Evolutionary conservation across 2,113 vertebrate species (phyloP).

Genomic region (Plectropomus leopardus): DNA sequence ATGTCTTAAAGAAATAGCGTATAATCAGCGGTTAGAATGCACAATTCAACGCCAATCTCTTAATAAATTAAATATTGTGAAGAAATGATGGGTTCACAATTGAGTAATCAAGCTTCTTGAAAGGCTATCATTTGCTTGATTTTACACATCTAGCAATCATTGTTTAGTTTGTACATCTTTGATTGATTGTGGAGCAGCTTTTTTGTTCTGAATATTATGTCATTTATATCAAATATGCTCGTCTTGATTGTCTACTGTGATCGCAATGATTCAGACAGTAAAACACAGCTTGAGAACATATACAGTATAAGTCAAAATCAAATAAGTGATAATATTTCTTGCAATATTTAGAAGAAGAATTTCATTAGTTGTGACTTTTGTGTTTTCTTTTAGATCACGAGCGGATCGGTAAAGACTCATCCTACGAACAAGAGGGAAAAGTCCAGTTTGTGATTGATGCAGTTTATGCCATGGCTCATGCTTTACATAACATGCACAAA

Average conservation of each 20-base stretch:
- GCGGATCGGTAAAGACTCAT: constrained; percentile 93
- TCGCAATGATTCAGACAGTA: not conserved
- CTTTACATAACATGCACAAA: constrained; percentile 95
- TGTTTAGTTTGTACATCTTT: constrained; percentile 20
- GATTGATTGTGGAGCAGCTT: constrained; percentile 9
- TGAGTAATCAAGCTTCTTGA: constrained; percentile 54
- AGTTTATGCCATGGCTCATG: constrained; percentile 94
- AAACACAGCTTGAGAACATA: not conserved
- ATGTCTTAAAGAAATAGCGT: constrained; percentile 43
- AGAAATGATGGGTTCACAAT: constrained; percentile 58
- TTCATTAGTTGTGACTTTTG: not conserved
- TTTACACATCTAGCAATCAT: constrained; percentile 63
- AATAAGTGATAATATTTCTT: not conserved
- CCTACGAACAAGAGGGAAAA: constrained; percentile 96
- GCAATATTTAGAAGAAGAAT: too few species aligned
- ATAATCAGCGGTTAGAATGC: constrained; percentile 53
- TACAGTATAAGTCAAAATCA: not conserved
- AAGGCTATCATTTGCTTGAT: constrained; percentile 70
- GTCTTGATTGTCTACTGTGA: not conserved
- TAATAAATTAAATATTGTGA: constrained; percentile 51
- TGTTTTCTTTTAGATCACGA: constrained; percentile 88
- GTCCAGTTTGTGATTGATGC: constrained; percentile 97
- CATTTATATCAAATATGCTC: constrained; percentile 20
- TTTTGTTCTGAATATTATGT: constrained; percentile 21
- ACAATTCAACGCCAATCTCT: constrained; percentile 50